Evolutionary conservation across 2,113 vertebrate species (phyloP).

Genomic region (Accipiter virgatus): DNA sequence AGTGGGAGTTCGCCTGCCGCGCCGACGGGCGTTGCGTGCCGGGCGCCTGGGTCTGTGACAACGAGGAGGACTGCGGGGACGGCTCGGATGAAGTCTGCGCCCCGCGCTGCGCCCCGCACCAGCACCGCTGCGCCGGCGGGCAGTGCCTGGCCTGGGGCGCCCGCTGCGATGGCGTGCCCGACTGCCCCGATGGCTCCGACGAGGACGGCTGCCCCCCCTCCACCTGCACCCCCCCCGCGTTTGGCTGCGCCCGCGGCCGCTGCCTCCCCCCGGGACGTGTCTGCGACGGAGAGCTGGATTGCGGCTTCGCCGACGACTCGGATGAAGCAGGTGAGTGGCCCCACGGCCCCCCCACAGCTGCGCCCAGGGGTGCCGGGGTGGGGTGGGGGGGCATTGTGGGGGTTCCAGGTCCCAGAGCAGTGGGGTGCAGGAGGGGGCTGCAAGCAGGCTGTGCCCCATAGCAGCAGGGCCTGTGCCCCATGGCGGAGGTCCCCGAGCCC

Average conservation of each 20-base stretch:
- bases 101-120: conserved; percentile 68
- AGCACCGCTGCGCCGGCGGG: conserved; percentile 76
- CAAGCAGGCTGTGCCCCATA: not conserved
- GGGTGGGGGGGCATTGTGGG: too few species aligned
- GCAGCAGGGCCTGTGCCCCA: too few species aligned
- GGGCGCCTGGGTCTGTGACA: conserved; percentile 85
- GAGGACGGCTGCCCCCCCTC: conserved; percentile 75
- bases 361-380: not conserved
- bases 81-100: conserved; percentile 87
- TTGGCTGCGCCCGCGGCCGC: conserved; percentile 77
- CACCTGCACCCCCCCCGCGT: conserved; percentile 72
- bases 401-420: too few species aligned
- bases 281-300: conserved; percentile 84
- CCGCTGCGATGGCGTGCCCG: conserved; percentile 80
- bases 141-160: conserved; percentile 77
- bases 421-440: not conserved
- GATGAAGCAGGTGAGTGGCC: conserved; percentile 72
- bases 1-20: conserved; percentile 78
- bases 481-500: not conserved
- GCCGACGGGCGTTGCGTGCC: conserved; percentile 79
- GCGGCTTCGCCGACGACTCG: conserved; percentile 66
- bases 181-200: conserved; percentile 85
- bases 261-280: conserved; percentile 77
- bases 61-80: conserved; percentile 88
- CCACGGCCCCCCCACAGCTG: too few species aligned